Evolutionary conservation across 1,140 invertebrate species (phyloP).

Genomic region (Drosophila gunungcola): DNA sequence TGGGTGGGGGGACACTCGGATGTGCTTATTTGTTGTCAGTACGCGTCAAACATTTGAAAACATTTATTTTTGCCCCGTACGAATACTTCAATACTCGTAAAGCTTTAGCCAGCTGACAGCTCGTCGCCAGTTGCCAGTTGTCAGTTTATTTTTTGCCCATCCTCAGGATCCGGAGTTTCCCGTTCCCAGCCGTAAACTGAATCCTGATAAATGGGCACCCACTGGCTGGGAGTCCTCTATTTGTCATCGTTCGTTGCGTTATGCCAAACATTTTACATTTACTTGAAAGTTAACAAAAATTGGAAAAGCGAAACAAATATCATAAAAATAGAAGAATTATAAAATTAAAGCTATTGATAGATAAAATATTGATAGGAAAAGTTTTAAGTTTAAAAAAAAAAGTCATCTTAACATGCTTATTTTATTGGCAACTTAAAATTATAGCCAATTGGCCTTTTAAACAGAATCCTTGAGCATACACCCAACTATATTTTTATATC

Average conservation of each 20-base stretch:
- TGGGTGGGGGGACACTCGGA: constrained; percentile 24
- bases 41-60: constrained; percentile 82
- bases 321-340: not conserved
- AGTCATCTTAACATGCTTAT: no score
- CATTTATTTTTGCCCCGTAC: constrained; percentile 78
- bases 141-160: constrained; percentile 53
- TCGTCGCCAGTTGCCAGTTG: constrained; percentile 41
- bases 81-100: constrained; percentile 71
- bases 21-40: constrained; percentile 80
- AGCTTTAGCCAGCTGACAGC: constrained; percentile 63
- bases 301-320: not conserved
- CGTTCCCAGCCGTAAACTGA: not conserved
- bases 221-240: constrained; percentile 25
- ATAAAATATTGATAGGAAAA: no score
- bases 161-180: constrained; percentile 7
- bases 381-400: no score
- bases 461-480: not conserved
- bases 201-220: constrained; percentile 30
- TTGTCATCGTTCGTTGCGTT: constrained; percentile 21
- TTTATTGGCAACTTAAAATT: no score
- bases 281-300: constrained; percentile 2
- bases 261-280: not conserved
- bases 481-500: not conserved
- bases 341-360: no score
- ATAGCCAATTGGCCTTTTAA: not conserved